Evolutionary conservation across 2,888 invertebrate genomes (phyloP).

Genomic region (Eristalinus sepulchralis): DNA sequence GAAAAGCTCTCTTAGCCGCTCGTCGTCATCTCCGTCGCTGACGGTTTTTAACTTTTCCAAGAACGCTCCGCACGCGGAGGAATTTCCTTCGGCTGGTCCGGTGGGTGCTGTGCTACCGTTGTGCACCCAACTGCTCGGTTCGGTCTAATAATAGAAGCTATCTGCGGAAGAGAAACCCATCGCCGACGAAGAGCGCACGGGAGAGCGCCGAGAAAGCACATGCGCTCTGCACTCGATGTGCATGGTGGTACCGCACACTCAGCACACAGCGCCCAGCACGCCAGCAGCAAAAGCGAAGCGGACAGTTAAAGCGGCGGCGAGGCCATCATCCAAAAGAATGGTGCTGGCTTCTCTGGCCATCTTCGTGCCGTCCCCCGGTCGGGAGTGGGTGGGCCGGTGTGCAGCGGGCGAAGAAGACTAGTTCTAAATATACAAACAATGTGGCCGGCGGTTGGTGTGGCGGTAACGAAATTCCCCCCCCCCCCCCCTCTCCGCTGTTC

Average conservation of each 20-base stretch:
- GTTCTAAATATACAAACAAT: constrained; percentile 65
- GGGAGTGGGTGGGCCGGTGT: constrained; percentile 4
- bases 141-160: constrained; percentile 61
- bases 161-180: constrained; percentile 58
- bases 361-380: neutral
- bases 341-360: constrained; percentile 10
- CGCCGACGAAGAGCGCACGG: neutral
- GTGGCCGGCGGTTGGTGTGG: constrained; percentile 50
- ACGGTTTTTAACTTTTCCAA: constrained; percentile 66
- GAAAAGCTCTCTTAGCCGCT: constrained; percentile 60
- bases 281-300: constrained; percentile 23
- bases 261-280: neutral
- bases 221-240: constrained; percentile 52
- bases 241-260: constrained; percentile 18
- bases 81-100: constrained; percentile 43
- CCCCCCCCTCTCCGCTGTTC: too few relatives aligned
- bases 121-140: constrained; percentile 46
- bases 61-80: constrained; percentile 31
- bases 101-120: constrained; percentile 22
- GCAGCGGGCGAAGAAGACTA: constrained; percentile 1
- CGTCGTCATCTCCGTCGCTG: constrained; percentile 15
- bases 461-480: constrained; percentile 57
- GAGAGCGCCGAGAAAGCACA: constrained; percentile 36
- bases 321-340: constrained; percentile 69
- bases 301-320: neutral